phyloP scores from a whole-genome alignment of 2,888 invertebrate species.

The Epinotia demarniana region DNA sequence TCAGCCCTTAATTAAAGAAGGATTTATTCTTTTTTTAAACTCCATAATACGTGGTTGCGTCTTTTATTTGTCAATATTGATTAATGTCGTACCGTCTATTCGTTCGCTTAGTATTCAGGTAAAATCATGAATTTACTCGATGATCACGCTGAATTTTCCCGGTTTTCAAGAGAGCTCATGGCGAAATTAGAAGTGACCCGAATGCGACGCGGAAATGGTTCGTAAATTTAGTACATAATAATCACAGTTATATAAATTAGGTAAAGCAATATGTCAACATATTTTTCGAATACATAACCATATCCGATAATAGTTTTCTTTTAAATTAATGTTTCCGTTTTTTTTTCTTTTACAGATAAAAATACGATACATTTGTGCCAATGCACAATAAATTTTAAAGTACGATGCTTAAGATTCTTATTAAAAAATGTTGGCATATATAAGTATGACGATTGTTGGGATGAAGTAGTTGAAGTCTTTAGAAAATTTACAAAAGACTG shows the following conservation, averaged over 20 bases:
- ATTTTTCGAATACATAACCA: no score
- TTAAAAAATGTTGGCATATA: conserved; percentile 23
- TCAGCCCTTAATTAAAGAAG: no score
- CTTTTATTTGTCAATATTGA: no score
- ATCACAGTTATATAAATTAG: no score
- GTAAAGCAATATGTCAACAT: no score
- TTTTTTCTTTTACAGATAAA: conserved; percentile 21
- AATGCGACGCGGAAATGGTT: conserved; percentile 15
- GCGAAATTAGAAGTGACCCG: conserved; percentile 9
- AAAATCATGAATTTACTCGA: conserved; percentile 11
- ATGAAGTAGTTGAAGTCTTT: conserved; percentile 16
- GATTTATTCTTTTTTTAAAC: no score
- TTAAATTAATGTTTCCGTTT: background rate
- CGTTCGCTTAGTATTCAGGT: background rate
- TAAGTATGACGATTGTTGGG: conserved; percentile 22
- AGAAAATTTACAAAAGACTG: conserved; percentile 8
- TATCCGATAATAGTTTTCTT: no score
- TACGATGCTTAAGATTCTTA: background rate
- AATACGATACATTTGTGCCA: conserved; percentile 20
- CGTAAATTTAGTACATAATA: background rate
- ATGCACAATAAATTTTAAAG: conserved; percentile 9
- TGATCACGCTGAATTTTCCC: conserved; percentile 12
- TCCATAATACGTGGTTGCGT: no score
- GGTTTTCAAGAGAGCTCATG: no score
- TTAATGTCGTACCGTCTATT: no score